Evolutionary conservation across 1,140 invertebrate species (phyloP).

Genomic region (Magallana angulata): DNA sequence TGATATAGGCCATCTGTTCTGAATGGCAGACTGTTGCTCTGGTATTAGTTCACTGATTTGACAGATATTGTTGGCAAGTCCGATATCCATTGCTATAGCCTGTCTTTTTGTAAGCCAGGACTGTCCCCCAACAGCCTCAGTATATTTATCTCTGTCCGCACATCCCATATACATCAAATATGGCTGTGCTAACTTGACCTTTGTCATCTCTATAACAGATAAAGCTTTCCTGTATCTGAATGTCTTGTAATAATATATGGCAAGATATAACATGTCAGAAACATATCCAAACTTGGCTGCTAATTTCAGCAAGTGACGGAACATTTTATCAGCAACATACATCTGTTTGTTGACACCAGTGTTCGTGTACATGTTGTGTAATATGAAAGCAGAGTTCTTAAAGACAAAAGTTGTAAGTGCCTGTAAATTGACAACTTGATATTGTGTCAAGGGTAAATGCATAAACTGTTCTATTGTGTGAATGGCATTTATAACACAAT

Average conservation of each 20-base stretch:
- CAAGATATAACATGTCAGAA: no score
- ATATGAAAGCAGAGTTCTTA: neutral
- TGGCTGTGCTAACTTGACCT: no score
- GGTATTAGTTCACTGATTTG: neutral
- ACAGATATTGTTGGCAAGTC: neutral
- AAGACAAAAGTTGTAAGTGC: neutral
- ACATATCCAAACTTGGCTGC: no score
- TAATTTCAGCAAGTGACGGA: no score
- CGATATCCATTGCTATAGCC: neutral
- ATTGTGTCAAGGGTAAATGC: neutral
- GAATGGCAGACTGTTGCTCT: neutral
- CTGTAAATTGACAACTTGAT: neutral
- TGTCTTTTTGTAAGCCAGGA: neutral
- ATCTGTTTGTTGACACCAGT: no score
- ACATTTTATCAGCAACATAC: no score
- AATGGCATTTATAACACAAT: neutral
- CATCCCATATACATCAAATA: no score
- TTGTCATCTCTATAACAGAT: no score
- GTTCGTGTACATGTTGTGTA: neutral
- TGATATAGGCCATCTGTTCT: neutral
- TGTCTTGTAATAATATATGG: no score
- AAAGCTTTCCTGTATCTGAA: no score
- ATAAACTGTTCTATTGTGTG: neutral
- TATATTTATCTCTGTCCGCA: no score
- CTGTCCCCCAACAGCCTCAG: no score